These are phyloP conservation scores for Argyrosomus japonicus DNA, from an alignment of 2,113 vertebrate genomes.

Conservation along the genomic window DNA sequence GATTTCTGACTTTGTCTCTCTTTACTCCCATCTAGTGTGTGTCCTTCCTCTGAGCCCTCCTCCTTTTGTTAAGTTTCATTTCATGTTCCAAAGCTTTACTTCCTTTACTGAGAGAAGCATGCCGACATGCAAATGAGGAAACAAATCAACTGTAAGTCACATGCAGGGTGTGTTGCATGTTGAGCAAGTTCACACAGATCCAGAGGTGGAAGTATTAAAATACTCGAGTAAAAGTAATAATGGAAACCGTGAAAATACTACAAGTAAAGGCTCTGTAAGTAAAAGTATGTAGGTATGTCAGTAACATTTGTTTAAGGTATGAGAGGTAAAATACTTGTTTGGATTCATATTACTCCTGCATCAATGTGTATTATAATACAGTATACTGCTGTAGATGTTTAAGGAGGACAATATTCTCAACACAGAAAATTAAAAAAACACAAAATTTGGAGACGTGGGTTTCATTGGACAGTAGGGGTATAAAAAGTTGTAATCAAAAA, in stretches of 20 bases:
- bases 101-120: neutral
- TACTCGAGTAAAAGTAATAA: neutral
- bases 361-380: too few species aligned
- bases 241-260: neutral
- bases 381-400: too few species aligned
- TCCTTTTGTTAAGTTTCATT: constrained; percentile 59
- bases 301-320: too few species aligned
- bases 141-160: neutral
- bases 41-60: constrained; percentile 1
- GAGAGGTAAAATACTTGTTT: too few species aligned
- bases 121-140: constrained; percentile 9
- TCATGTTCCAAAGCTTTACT: constrained; percentile 28
- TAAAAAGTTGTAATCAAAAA: too few species aligned
- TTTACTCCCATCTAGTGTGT: neutral
- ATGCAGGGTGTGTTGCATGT: constrained; percentile 12
- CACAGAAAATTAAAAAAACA: too few species aligned
- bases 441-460: too few species aligned
- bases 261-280: neutral
- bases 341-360: too few species aligned
- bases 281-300: too few species aligned
- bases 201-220: neutral
- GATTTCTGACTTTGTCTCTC: neutral
- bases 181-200: constrained; percentile 27
- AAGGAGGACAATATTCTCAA: too few species aligned
- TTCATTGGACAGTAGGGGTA: too few species aligned